Evolutionary conservation across 2,888 invertebrate genomes (phyloP).

Genomic region (Fragum whitleyi): DNA sequence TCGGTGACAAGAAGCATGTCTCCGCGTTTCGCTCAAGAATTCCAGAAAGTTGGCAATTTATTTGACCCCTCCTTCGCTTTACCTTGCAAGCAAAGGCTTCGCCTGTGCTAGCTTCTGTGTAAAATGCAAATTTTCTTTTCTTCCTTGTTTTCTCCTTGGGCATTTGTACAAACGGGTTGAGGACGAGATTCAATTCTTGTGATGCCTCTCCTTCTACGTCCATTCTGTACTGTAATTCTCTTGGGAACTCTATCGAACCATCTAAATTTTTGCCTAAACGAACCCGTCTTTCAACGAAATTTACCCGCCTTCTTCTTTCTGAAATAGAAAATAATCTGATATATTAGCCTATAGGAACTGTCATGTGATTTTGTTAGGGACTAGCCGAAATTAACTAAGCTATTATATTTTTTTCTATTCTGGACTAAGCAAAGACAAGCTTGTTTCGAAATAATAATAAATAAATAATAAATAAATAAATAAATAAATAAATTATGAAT

Average conservation of each 20-base stretch:
- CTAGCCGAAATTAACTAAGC: too few relatives aligned
- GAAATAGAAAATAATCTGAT: neutral
- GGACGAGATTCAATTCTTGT: neutral
- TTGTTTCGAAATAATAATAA: too few relatives aligned
- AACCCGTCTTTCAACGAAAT: neutral
- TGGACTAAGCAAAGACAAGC: too few relatives aligned
- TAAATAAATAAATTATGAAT: too few relatives aligned
- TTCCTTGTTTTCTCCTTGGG: neutral
- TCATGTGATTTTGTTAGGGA: too few relatives aligned
- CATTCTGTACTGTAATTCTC: conserved; percentile 2
- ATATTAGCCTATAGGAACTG: too few relatives aligned
- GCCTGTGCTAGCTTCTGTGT: neutral
- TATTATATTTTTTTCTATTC: too few relatives aligned
- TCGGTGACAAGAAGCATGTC: neutral
- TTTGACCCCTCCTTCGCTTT: neutral
- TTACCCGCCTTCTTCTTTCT: neutral
- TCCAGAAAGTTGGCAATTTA: neutral
- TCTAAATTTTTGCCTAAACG: neutral
- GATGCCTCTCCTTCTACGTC: neutral
- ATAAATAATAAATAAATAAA: too few relatives aligned
- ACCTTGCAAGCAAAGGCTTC: conserved; percentile 23
- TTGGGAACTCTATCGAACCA: conserved; percentile 9
- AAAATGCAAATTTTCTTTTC: conserved; percentile 7
- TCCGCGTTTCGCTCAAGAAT: neutral
- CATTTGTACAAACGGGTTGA: conserved; percentile 6